These are phyloP conservation scores for Hemistola chrysoprasaria DNA, from an alignment of 2,888 invertebrate species.

Conservation along the genomic window DNA sequence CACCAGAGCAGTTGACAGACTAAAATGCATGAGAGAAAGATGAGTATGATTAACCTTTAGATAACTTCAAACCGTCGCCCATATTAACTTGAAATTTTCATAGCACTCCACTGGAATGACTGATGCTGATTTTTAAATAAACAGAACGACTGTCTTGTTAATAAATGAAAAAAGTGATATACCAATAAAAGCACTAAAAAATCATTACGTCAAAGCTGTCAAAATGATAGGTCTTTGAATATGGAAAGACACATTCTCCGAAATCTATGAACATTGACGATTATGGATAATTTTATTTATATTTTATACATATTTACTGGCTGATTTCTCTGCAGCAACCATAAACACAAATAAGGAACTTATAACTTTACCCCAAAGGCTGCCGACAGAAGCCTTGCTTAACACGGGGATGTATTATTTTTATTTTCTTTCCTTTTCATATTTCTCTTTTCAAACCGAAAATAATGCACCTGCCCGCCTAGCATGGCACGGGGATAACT, in stretches of 20 bases:
- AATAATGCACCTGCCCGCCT: too few relatives aligned
- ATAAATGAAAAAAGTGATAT: constrained; percentile 64
- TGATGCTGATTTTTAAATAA: constrained; percentile 58
- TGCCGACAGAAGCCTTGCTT: too few relatives aligned
- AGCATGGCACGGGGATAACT: too few relatives aligned
- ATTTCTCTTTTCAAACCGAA: too few relatives aligned
- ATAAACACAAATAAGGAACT: too few relatives aligned
- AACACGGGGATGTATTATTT: too few relatives aligned
- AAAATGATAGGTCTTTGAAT: constrained; percentile 57
- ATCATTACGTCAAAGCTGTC: constrained; percentile 77
- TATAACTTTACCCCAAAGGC: too few relatives aligned
- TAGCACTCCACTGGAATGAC: constrained; percentile 52
- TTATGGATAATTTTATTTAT: constrained; percentile 18
- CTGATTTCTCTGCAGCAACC: constrained; percentile 9
- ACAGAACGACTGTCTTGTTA: constrained; percentile 48
- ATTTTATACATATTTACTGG: constrained; percentile 23
- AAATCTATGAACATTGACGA: constrained; percentile 55
- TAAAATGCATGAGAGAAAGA: too few relatives aligned
- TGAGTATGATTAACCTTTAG: constrained; percentile 51
- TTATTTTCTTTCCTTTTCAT: too few relatives aligned
- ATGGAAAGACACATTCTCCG: constrained; percentile 52
- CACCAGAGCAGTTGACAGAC: too few relatives aligned
- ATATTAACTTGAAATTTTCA: constrained; percentile 75
- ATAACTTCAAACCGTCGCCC: constrained; percentile 68
- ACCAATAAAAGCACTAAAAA: constrained; percentile 71